Percentiles rank a stretch among this genome's conserved stretches.
These are phyloP conservation scores for Pyrocoelia pectoralis DNA, from an alignment of 2,888 invertebrate species.

Conservation along the genomic window DNA sequence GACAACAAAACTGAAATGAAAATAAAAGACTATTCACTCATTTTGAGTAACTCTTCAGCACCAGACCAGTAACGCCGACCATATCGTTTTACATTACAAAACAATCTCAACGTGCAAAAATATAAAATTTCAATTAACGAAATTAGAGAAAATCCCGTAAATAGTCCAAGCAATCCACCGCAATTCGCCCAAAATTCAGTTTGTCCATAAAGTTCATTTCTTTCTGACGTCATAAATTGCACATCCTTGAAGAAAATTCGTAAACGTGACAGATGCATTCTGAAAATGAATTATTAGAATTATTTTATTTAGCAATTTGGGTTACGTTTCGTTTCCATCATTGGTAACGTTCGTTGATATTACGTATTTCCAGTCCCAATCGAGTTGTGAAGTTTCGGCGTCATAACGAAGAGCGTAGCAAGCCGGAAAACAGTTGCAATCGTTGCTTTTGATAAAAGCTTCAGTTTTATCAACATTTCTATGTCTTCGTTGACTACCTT, in stretches of 20 bases:
- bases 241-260: slow-evolving; percentile 75
- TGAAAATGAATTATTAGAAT: slow-evolving; percentile 1
- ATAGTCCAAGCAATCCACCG: slow-evolving; percentile 67
- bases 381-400: slow-evolving; percentile 6
- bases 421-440: slow-evolving; percentile 8
- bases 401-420: background rate
- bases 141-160: slow-evolving; percentile 70
- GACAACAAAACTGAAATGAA: too few relatives aligned
- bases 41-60: background rate
- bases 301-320: background rate
- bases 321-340: background rate
- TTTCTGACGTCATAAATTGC: slow-evolving; percentile 63
- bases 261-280: slow-evolving; percentile 1
- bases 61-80: slow-evolving; percentile 56
- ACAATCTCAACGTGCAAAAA: slow-evolving; percentile 63
- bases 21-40: too few relatives aligned
- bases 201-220: slow-evolving; percentile 65
- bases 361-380: background rate
- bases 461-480: background rate
- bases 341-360: background rate
- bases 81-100: slow-evolving; percentile 62
- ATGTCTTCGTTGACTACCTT: background rate
- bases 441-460: background rate
- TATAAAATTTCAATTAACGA: slow-evolving; percentile 71
- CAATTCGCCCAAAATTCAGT: slow-evolving; percentile 67